Percentiles rank a stretch among this genome's conserved stretches.
Conservation (phyloP, 2,888 invertebrate species). For the Palloptera scutellata region DNA sequence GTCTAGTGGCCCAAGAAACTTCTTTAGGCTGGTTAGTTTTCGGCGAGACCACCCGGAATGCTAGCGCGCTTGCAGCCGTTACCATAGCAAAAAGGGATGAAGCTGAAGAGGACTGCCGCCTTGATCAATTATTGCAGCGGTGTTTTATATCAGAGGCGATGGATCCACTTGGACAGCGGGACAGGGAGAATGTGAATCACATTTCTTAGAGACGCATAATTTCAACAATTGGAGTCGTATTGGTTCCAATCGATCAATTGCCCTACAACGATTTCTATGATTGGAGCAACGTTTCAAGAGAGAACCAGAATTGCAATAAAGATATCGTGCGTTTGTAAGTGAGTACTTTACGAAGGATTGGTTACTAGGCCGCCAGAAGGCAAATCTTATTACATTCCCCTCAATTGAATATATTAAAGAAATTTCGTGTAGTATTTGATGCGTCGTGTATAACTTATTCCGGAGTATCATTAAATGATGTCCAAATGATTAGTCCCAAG, state of each 20-base stretch:
- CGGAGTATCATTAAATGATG: slow-evolving; percentile 22
- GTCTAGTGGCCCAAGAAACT: background rate
- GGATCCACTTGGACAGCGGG: slow-evolving; percentile 13
- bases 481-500: slow-evolving; percentile 21
- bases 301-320: background rate
- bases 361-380: background rate
- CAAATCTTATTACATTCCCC: slow-evolving; percentile 7
- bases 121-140: slow-evolving; percentile 5
- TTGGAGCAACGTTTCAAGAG: slow-evolving; percentile 16
- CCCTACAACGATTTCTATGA: slow-evolving; percentile 7
- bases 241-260: too few relatives aligned
- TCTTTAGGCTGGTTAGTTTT: slow-evolving; percentile 6
- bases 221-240: too few relatives aligned
- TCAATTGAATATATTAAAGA: slow-evolving; percentile 19
- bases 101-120: slow-evolving; percentile 1
- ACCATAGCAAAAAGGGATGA: background rate
- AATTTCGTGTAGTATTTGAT: slow-evolving; percentile 23
- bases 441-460: slow-evolving; percentile 24
- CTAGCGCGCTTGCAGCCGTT: background rate
- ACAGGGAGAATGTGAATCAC: background rate
- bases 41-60: background rate
- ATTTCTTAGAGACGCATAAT: too few relatives aligned
- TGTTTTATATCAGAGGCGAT: background rate
- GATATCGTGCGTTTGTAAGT: background rate
- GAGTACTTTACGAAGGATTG: slow-evolving; percentile 8